A percentile compares a stretch with the other conserved stretches of the same genome.
phyloP scores from a whole-genome alignment of 2,113 vertebrate species.

The Dunckerocampus dactyliophorus region DNA sequence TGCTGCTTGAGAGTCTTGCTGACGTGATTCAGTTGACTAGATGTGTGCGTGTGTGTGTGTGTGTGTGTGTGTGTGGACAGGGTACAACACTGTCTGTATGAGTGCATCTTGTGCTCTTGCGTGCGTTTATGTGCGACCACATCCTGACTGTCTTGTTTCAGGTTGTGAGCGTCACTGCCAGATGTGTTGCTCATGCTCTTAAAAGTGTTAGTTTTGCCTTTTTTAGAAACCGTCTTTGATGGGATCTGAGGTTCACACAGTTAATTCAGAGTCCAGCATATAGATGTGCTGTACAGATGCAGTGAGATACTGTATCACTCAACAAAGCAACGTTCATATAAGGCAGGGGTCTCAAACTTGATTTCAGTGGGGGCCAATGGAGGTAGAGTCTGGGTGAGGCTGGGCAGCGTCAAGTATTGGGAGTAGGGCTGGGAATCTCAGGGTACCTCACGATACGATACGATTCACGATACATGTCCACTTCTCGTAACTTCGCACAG shows the following conservation, averaged over 20 bases:
- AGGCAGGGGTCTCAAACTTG: too few relatives aligned
- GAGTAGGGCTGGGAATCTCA: too few relatives aligned
- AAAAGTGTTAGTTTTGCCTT: neutral
- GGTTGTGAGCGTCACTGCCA: conserved; percentile 36
- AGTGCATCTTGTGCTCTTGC: conserved; percentile 34
- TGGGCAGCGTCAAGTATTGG: too few relatives aligned
- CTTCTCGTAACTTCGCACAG: neutral
- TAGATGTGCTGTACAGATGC: neutral
- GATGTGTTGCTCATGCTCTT: conserved; percentile 34
- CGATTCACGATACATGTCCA: too few relatives aligned
- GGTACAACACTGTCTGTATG: neutral
- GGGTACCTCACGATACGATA: too few relatives aligned
- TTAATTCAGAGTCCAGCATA: neutral
- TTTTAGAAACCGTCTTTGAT: neutral
- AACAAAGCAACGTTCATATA: too few relatives aligned
- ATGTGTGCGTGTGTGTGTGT: neutral
- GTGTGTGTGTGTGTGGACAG: neutral
- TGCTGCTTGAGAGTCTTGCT: neutral
- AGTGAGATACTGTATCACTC: neutral
- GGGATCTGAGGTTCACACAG: neutral
- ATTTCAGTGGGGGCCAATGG: too few relatives aligned
- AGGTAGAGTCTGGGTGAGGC: too few relatives aligned
- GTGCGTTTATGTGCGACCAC: conserved; percentile 42
- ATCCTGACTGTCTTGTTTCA: conserved; percentile 60
- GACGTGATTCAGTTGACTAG: conserved; percentile 8